Evolutionary conservation across 2,113 vertebrate genomes (phyloP).

Genomic region (Glaucidium brasilianum): DNA sequence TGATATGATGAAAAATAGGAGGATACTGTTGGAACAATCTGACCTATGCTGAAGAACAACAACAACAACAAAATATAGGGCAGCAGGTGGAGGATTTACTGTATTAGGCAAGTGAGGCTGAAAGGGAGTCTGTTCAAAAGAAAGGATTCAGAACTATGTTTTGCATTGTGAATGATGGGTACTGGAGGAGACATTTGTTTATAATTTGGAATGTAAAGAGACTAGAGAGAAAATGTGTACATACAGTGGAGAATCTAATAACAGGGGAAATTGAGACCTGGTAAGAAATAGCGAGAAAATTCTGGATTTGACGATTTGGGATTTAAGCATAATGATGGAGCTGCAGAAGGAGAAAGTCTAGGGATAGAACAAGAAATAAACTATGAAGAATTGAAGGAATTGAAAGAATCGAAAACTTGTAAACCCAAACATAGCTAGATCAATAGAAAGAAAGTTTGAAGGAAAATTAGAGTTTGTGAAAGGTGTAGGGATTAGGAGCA

Average conservation of each 20-base stretch:
- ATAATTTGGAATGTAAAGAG: background rate
- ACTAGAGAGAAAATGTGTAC: background rate
- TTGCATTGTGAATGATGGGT: background rate
- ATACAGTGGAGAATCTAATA: background rate
- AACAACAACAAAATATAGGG: too few species aligned
- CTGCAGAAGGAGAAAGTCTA: background rate
- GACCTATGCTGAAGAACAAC: background rate
- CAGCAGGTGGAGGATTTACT: rapidly evolving
- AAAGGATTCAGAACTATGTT: background rate
- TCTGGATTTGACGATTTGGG: background rate
- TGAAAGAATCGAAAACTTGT: background rate
- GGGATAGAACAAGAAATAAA: background rate
- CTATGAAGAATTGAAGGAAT: background rate
- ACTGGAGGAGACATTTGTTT: background rate
- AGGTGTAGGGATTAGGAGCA: background rate
- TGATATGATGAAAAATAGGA: background rate
- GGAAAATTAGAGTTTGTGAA: background rate
- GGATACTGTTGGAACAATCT: background rate
- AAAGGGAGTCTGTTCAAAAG: background rate
- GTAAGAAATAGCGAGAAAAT: background rate
- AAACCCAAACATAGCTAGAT: background rate
- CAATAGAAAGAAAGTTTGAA: background rate
- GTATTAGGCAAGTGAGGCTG: background rate
- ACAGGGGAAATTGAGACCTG: background rate
- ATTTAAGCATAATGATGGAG: background rate